Base-by-base conservation (phyloP, 2,797 vertebrate species). In the Pangasius djambal region DNA sequence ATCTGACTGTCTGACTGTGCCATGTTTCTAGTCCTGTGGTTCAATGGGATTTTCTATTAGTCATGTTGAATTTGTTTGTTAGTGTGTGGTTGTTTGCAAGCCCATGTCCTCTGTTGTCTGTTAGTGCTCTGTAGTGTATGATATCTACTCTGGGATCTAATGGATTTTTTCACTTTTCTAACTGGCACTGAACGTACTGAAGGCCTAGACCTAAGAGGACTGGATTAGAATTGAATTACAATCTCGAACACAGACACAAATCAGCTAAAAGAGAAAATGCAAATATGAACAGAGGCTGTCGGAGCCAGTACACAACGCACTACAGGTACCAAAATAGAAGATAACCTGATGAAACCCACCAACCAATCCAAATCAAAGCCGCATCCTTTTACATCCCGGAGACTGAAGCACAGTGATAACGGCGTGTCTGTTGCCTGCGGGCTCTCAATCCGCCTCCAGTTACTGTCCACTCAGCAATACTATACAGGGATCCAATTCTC, bases 391-490 rank as follows among this genome's bases (percentile, higher is more conserved):
- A 61, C 67, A 31, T n/a, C 40, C 70, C 34, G 81, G 48, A 87
- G 85, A 83, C 57, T 74, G 65, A 83, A 31, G 31, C 70, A 2
- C 8, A 4, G 28, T 75, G 83, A 88, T 83, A 85, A 81, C 37
- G 31, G 55, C n/a, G 67, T 74, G 88, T 74, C 59, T 74, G 63
- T 44, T 87, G 37, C 84, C 72, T 84, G 86, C 63, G 28, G 86
- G 81, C 79, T 77, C 77, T 88, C n/a, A 12, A 65, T 44, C 69
- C 67, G 88, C 75, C 88, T 92, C 89, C 82, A 85, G 92, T 78
- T 92, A 91, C 91, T 85, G 94, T 93, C 92, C 92, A 93, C 87
- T 96, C 95, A 95, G 95, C 93, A 87, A 50, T 89, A 90, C 81
- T 88, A 72, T 74, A 83, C 81, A 44, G 87, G 92, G 75, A 88